Percentiles rank a stretch among this genome's conserved stretches.
Evolutionary conservation across 2,113 vertebrate genomes (phyloP).

Genomic region (Ploceus nigricollis): DNA sequence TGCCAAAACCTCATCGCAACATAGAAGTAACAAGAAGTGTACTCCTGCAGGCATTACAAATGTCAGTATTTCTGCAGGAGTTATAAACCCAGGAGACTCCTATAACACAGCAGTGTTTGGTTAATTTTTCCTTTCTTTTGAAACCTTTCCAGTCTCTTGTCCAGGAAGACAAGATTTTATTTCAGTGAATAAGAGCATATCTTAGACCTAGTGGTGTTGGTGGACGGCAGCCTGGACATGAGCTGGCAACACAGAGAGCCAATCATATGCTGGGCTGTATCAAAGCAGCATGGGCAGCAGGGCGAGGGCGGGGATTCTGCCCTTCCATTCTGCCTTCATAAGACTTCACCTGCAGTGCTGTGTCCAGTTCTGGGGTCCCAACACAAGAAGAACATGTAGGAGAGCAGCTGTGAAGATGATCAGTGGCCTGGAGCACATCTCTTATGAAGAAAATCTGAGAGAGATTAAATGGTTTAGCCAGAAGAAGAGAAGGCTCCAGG

Average conservation of each 20-base stretch:
- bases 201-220: background rate
- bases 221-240: background rate
- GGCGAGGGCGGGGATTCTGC: accelerated
- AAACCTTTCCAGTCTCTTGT: background rate
- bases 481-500: background rate
- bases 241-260: background rate
- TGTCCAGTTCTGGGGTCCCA: background rate
- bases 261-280: background rate
- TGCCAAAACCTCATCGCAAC: background rate
- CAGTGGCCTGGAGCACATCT: background rate
- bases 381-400: background rate
- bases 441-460: background rate
- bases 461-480: background rate
- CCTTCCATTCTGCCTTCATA: too few species aligned
- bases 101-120: background rate
- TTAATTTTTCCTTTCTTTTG: background rate
- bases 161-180: background rate
- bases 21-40: background rate
- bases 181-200: background rate
- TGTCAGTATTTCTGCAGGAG: background rate
- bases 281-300: background rate
- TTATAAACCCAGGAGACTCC: background rate
- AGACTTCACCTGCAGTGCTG: background rate
- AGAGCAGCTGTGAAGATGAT: background rate
- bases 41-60: background rate